A percentile compares a stretch with the other conserved stretches of the same genome.
These are phyloP conservation scores for Otolemur garnettii DNA, from an alignment of 2,113 vertebrate genomes.

Conservation along the genomic window DNA sequence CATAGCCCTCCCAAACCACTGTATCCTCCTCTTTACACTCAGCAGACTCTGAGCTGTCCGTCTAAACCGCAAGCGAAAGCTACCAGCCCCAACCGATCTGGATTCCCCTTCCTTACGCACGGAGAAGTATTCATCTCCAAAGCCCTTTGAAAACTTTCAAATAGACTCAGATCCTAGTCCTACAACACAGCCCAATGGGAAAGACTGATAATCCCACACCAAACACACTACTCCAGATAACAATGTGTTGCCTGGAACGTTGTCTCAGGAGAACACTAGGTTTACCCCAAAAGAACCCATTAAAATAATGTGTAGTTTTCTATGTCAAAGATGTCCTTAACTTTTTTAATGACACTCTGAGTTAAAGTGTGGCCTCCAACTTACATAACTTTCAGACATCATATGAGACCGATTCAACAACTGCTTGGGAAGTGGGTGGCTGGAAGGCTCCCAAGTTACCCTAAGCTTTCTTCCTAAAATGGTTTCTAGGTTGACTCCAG, in stretches of 20 bases:
- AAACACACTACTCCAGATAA: not conserved
- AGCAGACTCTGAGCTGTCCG: not conserved
- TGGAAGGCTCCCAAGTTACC: not conserved
- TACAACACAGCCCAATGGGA: not conserved
- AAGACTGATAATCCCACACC: not conserved
- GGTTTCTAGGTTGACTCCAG: not conserved
- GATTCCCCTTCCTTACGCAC: not conserved
- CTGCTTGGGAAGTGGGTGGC: not conserved
- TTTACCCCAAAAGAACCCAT: not conserved
- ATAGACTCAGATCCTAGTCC: not conserved
- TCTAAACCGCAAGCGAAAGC: not conserved
- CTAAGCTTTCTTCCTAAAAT: not conserved
- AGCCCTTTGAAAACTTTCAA: not conserved
- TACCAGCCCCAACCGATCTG: not conserved
- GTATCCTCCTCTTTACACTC: not conserved
- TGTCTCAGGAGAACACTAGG: not conserved
- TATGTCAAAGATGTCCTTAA: not conserved
- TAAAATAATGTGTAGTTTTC: not conserved
- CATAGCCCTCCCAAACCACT: not conserved
- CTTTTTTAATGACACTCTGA: not conserved
- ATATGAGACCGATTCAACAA: not conserved
- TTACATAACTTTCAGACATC: conserved; percentile 62
- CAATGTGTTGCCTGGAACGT: not conserved
- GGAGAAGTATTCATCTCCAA: not conserved
- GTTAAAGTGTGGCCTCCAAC: conserved; percentile 41